Percentiles rank a stretch among this genome's conserved stretches.
Conservation (phyloP, 2,888 invertebrate species). For the Sarcophaga variegata region DNA sequence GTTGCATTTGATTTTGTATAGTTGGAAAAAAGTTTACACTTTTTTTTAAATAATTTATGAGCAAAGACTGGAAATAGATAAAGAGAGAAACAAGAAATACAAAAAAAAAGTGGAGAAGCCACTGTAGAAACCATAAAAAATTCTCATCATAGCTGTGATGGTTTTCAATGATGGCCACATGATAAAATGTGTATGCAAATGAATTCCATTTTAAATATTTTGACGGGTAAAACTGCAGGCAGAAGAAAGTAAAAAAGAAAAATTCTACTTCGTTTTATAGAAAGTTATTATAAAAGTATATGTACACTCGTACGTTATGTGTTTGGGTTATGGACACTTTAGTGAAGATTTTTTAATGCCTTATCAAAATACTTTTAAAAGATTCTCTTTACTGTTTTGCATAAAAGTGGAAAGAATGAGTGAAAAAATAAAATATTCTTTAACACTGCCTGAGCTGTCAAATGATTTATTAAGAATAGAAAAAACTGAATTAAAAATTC, state of each 20-base stretch:
- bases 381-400: neutral
- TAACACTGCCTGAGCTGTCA: constrained; percentile 7
- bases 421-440: neutral
- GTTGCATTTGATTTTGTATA: constrained; percentile 5
- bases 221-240: neutral
- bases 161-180: neutral
- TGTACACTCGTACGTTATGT: constrained; percentile 5
- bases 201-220: constrained; percentile 24
- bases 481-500: constrained; percentile 27
- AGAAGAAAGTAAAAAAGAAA: neutral
- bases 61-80: neutral
- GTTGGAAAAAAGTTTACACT: neutral
- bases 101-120: constrained; percentile 6
- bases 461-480: constrained; percentile 22
- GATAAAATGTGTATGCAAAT: constrained; percentile 24
- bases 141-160: neutral
- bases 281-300: neutral
- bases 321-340: constrained; percentile 14
- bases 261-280: constrained; percentile 14
- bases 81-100: neutral
- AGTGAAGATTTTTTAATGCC: constrained; percentile 33
- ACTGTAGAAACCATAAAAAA: constrained; percentile 14
- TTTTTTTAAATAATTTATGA: constrained; percentile 23
- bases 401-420: neutral
- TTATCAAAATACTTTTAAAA: constrained; percentile 21